These are phyloP conservation scores for Ammospiza maritima DNA, from an alignment of 2,797 vertebrate species.

Conservation along the genomic window DNA sequence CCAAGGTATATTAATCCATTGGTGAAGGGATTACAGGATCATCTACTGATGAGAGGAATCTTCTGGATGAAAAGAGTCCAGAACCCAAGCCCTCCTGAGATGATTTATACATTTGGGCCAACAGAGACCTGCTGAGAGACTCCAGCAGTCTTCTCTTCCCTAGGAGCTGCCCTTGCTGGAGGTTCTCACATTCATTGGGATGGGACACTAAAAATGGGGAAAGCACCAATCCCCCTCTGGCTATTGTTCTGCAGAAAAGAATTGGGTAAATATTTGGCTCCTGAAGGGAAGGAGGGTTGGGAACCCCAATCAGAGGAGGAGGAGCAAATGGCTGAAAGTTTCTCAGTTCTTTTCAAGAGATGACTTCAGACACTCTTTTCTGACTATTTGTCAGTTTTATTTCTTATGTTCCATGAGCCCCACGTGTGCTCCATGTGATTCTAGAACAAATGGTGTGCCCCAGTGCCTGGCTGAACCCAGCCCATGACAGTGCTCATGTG, in stretches of 20 bases:
- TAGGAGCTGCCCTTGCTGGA: not conserved
- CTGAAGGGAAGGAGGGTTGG: not conserved
- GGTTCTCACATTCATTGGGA: not conserved
- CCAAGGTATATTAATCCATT: not conserved
- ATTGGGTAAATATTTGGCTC: not conserved
- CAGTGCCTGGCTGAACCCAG: not conserved
- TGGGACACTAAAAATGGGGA: not conserved
- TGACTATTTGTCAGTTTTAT: not conserved
- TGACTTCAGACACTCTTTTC: not conserved
- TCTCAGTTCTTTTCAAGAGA: not conserved
- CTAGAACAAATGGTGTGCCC: not conserved
- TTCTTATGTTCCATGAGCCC: not conserved
- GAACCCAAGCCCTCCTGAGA: not conserved
- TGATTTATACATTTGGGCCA: not conserved
- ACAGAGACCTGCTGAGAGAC: not conserved
- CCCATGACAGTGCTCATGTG: rapidly evolving
- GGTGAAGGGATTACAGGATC: not conserved
- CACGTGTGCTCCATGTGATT: not conserved
- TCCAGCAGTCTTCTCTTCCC: not conserved
- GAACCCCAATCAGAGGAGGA: not conserved
- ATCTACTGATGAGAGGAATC: not conserved
- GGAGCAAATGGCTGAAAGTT: not conserved
- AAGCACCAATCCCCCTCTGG: not conserved
- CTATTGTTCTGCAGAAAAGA: not conserved
- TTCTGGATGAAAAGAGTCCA: not conserved